Percentiles rank a stretch among this genome's conserved stretches.
Conservation (phyloP, 2,888 invertebrate genomes). For the Parapristionchus giblindavisi region DNA sequence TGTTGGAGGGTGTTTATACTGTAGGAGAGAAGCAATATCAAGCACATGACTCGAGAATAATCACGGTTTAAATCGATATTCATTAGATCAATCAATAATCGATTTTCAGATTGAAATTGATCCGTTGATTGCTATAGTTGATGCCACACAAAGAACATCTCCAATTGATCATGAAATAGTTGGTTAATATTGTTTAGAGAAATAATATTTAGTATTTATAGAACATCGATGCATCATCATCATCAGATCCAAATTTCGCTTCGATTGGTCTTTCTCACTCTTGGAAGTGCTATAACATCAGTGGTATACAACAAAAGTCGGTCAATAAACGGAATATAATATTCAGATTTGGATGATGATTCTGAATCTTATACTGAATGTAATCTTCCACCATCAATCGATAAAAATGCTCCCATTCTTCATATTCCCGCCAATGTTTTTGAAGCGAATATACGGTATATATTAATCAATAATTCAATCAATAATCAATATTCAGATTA, state of each 20-base stretch:
- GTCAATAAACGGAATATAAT: too few species aligned
- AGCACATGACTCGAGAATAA: neutral
- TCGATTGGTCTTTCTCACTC: neutral
- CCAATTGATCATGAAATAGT: constrained; percentile 5
- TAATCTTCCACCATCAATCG: neutral
- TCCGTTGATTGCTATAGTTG: constrained; percentile 1
- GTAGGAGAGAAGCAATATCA: neutral
- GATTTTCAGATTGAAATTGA: constrained; percentile 2
- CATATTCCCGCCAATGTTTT: neutral
- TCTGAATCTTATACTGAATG: neutral
- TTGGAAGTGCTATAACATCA: constrained; percentile 18
- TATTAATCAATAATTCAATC: too few species aligned
- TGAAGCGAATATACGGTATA: constrained; percentile 4
- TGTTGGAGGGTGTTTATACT: neutral
- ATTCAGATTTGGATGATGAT: too few species aligned
- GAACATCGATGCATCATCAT: constrained; percentile 12
- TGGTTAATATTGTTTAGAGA: neutral
- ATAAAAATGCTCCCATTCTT: neutral
- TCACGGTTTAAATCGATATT: neutral
- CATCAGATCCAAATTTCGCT: constrained; percentile 27
- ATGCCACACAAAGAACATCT: constrained; percentile 10
- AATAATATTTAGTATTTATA: neutral
- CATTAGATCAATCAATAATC: neutral
- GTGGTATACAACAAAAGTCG: neutral
- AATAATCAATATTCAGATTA: neutral